Conservation (phyloP, 2,113 vertebrate genomes). For the western clawed frog (Xenopus tropicalis) region UCB_Xtro_10.0 CM004452.2:47596501-47597000, state of each 20-base stretch:
- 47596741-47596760: slow-evolving; percentile 19
- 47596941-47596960: background rate
- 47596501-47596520: too few relatives aligned
- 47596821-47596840: background rate
- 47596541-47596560: too few relatives aligned
- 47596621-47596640: background rate
- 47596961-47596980: background rate
- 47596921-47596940: background rate
- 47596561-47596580: too few relatives aligned
- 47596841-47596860: slow-evolving; percentile 13
- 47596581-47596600: too few relatives aligned
- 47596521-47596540: too few relatives aligned
- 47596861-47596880: background rate
- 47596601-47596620: too few relatives aligned
- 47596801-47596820: background rate
- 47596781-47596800: slow-evolving; percentile 12
- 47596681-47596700: background rate
- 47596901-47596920: background rate
- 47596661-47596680: slow-evolving; percentile 11
- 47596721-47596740: slow-evolving; percentile 11
- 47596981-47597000: too few relatives aligned
- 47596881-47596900: slow-evolving; percentile 12
- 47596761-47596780: slow-evolving; percentile 23
- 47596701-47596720: background rate
- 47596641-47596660: background rate